Evolutionary conservation across 2,113 vertebrate species (phyloP).

Genomic region (Ardeotis arabs): DNA sequence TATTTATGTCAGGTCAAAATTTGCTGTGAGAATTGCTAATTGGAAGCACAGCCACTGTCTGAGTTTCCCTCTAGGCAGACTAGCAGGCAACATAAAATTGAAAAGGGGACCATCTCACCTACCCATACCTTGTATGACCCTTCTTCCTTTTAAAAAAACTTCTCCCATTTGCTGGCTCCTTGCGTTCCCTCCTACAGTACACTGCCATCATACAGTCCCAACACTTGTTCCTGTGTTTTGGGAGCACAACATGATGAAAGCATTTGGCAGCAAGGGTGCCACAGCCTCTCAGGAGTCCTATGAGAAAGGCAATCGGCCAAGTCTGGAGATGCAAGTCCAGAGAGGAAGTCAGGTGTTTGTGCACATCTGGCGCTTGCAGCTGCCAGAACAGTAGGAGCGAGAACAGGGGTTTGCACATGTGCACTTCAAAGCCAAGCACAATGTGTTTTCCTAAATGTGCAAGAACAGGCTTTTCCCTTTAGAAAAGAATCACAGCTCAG

Average conservation of each 20-base stretch:
- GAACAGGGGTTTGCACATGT: background rate
- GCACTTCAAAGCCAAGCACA: background rate
- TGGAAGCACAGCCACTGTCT: background rate
- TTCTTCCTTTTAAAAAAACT: background rate
- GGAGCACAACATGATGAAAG: background rate
- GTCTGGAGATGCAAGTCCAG: background rate
- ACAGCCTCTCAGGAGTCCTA: background rate
- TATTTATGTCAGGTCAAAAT: conserved; percentile 31
- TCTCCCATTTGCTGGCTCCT: background rate
- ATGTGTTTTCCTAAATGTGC: background rate
- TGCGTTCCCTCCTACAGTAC: background rate
- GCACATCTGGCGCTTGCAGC: background rate
- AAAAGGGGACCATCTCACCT: background rate
- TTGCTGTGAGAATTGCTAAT: background rate
- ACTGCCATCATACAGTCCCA: background rate
- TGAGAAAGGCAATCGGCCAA: background rate
- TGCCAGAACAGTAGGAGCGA: background rate
- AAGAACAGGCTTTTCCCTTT: background rate
- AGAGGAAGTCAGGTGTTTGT: background rate
- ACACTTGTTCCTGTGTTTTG: accelerated
- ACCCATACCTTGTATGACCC: background rate
- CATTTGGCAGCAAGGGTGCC: background rate
- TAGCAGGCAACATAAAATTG: background rate
- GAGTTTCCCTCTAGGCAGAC: background rate
- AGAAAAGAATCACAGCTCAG: background rate